phyloP scores from a whole-genome alignment of 2,797 vertebrate species.

The Micropoecilia bifurca region DNA sequence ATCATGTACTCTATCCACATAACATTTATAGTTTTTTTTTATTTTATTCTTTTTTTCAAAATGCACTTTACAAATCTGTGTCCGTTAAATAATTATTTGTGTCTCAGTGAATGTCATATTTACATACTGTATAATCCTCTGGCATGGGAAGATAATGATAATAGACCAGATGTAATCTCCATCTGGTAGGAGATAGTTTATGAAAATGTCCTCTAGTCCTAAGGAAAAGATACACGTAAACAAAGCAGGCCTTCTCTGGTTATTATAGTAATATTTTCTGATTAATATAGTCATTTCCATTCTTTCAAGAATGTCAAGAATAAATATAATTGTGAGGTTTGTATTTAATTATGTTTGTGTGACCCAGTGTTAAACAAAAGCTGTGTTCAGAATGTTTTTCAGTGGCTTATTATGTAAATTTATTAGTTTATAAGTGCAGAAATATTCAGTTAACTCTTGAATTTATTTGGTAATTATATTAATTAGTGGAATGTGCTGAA shows the following conservation, averaged over 20 bases:
- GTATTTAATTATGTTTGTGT: too few relatives aligned
- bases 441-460: not conserved
- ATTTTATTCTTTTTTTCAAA: not conserved
- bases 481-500: not conserved
- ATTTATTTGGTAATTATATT: not conserved
- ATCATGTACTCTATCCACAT: not conserved
- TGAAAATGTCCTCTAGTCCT: not conserved
- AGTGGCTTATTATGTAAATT: not conserved
- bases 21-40: not conserved
- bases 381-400: not conserved
- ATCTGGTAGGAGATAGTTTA: not conserved
- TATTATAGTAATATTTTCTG: too few relatives aligned
- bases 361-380: too few relatives aligned
- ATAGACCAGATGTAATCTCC: too few relatives aligned
- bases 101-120: conserved; percentile 4
- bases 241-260: not conserved
- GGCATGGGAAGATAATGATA: not conserved
- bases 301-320: not conserved
- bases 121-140: conserved; percentile 1
- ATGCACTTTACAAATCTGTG: not conserved
- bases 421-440: not conserved
- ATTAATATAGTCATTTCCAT: not conserved
- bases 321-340: not conserved
- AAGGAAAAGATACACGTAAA: not conserved
- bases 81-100: not conserved